Conservation (phyloP, 2,888 invertebrate genomes). For the Trisateles emortualis region DNA sequence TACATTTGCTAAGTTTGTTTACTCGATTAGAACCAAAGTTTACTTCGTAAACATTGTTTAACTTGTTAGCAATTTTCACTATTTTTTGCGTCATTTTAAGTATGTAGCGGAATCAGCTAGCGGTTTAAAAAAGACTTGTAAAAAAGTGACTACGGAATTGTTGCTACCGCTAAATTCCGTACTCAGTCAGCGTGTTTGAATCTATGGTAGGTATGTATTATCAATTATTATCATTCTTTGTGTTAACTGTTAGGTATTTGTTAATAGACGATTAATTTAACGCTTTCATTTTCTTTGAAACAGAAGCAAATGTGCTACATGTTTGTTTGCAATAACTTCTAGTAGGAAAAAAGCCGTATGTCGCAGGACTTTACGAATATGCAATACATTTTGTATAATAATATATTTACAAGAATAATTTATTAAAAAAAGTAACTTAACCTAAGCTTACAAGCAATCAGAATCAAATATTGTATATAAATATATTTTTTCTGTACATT, state of each 20-base stretch:
- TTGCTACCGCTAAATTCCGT: not conserved
- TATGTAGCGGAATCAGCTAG: not conserved
- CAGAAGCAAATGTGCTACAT: not conserved
- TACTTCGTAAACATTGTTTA: not conserved
- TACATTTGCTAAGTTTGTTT: not conserved
- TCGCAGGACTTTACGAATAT: too few species aligned
- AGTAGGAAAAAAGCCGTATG: too few species aligned
- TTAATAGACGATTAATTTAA: not conserved
- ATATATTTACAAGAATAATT: too few species aligned
- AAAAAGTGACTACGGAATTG: not conserved
- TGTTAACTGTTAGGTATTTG: not conserved
- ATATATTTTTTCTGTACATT: too few species aligned
- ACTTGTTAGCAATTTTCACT: not conserved
- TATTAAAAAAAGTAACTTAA: too few species aligned
- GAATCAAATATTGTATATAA: too few species aligned
- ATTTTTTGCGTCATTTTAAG: not conserved
- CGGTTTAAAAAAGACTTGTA: not conserved
- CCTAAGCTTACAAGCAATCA: too few species aligned
- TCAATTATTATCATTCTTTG: not conserved
- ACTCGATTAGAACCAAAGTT: not conserved
- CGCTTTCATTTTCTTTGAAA: not conserved
- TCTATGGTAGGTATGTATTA: not conserved
- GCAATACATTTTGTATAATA: too few species aligned
- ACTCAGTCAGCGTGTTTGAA: not conserved
- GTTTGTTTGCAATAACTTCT: not conserved